Conservation (phyloP, 1,140 invertebrate genomes). For the Camponotus vicinus region DNA sequence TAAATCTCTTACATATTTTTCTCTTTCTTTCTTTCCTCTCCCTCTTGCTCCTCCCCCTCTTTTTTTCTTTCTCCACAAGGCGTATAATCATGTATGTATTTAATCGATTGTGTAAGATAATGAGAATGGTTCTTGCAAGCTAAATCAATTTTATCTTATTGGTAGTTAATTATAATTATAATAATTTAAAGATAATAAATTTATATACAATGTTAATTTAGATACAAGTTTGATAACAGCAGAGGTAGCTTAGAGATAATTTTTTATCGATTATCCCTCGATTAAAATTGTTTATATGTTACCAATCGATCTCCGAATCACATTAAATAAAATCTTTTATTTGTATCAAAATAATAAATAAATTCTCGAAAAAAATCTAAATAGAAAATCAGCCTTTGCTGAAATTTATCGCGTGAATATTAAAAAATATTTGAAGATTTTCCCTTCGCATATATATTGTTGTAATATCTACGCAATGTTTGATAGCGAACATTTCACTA, state of each 20-base stretch:
- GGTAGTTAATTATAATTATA: no score
- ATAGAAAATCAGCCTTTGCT: not conserved
- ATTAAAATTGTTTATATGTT: not conserved
- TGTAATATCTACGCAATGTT: not conserved
- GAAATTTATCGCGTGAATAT: not conserved
- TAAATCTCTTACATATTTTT: not conserved
- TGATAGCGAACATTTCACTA: not conserved
- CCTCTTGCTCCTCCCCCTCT: no score
- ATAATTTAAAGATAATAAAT: not conserved
- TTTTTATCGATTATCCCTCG: constrained; percentile 25
- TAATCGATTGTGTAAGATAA: constrained; percentile 10
- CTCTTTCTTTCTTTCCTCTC: no score
- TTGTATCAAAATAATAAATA: constrained; percentile 34
- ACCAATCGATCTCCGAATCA: not conserved
- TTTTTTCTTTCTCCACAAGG: not conserved
- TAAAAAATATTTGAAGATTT: not conserved
- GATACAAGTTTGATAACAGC: not conserved
- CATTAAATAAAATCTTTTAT: constrained; percentile 26
- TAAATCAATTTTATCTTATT: no score
- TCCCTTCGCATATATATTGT: not conserved
- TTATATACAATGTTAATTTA: not conserved
- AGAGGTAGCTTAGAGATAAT: not conserved
- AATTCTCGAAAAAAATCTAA: not conserved
- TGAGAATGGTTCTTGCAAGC: not conserved
- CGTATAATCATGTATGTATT: not conserved